Evolutionary conservation across 2,797 vertebrate genomes (phyloP), one percentile per base, ranked within the genome.

Genomic region (Borostomias antarcticus): DNA sequence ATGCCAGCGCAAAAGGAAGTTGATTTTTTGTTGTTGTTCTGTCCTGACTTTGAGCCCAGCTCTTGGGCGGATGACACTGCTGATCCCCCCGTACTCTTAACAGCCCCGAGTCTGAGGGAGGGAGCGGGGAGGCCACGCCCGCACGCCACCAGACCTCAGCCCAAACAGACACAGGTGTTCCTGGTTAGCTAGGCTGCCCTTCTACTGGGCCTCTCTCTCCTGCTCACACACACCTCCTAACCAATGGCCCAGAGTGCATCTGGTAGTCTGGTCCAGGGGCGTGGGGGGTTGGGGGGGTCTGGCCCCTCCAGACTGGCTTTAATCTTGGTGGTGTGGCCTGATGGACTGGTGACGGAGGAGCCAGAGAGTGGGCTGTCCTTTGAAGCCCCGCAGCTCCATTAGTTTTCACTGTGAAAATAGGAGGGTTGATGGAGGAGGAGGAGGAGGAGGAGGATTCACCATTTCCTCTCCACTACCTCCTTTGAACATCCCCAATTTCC

Each of bases 301-400:
- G 67, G 60, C 37, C 19, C 13, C 69, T 73, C 68, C 65, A 15
- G 45, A 35, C 48, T 28, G 56, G 68, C 84, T 84, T 84, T 86
- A 78, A 84, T 86, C 82, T 86, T 83, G 70, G 64, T 53, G 71
- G 45, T 64, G 75, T 53, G 68, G 69, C 76, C 64, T 58, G 76
- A 82, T 64, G 73, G 56, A 80, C 63, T 47, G 72, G 73, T 75
- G 71, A 69, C 75, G 69, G 66, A 69, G 67, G 37, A 61, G 43
- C 48, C 59, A 61, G 43, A 8, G 5, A 19, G 43, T 61, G 23
- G 43, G 40, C 43, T 37, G 33, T 5, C 3, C 40, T 67, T 86
- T 86, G 85, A 82, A 86, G 80, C 82, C 76, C 40, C 58, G 11
- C n/a, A 60, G 74, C 71, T 83, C 84, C 79, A 83, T 86, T 86